Evolutionary conservation across 2,888 invertebrate species (phyloP).

Genomic region (Drosophila subsilvestris): DNA sequence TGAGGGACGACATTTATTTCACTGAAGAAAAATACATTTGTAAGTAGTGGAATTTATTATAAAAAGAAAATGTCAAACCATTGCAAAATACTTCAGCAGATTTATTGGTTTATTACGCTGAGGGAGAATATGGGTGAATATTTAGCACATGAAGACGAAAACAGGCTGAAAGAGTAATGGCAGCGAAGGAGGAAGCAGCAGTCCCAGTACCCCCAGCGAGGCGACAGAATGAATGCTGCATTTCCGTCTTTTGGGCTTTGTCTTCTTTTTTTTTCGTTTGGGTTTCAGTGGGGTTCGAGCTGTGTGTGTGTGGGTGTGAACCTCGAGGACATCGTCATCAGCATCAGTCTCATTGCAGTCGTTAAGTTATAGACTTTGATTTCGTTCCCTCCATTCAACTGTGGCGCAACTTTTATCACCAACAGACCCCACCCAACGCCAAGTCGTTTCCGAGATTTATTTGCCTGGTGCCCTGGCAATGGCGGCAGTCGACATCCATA

Average conservation of each 20-base stretch:
- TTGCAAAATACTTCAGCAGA: slow-evolving; percentile 37
- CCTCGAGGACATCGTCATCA: slow-evolving; percentile 43
- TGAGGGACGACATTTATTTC: slow-evolving; percentile 56
- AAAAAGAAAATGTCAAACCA: slow-evolving; percentile 29
- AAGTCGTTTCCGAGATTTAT: slow-evolving; percentile 62
- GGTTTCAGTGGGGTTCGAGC: slow-evolving; percentile 42
- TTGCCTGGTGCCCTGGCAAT: slow-evolving; percentile 39
- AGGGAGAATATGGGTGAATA: slow-evolving; percentile 40
- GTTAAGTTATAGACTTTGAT: slow-evolving; percentile 62
- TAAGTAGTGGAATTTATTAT: slow-evolving; percentile 44
- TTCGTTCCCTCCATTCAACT: slow-evolving; percentile 36
- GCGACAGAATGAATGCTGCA: slow-evolving; percentile 44
- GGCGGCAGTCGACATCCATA: slow-evolving; percentile 27
- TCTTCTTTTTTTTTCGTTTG: slow-evolving; percentile 36
- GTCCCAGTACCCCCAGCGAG: not conserved
- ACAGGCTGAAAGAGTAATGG: slow-evolving; percentile 21
- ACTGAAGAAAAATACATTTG: slow-evolving; percentile 53
- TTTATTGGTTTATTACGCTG: slow-evolving; percentile 67
- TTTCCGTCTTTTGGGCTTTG: slow-evolving; percentile 60
- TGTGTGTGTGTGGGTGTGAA: slow-evolving; percentile 25
- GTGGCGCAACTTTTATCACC: slow-evolving; percentile 32
- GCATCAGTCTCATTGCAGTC: slow-evolving; percentile 37
- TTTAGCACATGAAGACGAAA: slow-evolving; percentile 50
- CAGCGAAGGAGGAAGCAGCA: not conserved
- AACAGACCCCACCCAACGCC: slow-evolving; percentile 7